These are phyloP conservation scores for Stichopus chloronotus DNA, from an alignment of 35 echinoderm and acorn worm genomes.

Conservation along the genomic window DNA sequence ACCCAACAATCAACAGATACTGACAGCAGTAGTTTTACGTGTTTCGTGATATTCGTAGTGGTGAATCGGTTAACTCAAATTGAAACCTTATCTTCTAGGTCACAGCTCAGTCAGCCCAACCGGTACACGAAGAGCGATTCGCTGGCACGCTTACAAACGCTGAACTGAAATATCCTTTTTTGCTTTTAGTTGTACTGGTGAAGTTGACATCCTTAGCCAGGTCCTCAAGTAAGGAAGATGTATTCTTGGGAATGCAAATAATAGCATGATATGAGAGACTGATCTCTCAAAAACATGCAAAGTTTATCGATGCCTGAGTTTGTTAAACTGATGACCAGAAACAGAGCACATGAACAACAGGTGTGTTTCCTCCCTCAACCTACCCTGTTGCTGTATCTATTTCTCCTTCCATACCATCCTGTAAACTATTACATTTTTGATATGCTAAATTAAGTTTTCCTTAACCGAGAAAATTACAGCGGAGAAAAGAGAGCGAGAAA, in stretches of 20 bases:
- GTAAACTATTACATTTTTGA: too few species aligned
- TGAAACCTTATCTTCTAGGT: neutral
- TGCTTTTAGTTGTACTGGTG: neutral
- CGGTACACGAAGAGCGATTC: conserved; percentile 64
- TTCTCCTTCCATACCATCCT: too few species aligned
- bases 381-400: too few species aligned
- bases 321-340: too few species aligned
- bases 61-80: too few species aligned
- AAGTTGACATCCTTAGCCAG: neutral
- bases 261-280: neutral
- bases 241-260: neutral
- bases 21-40: too few species aligned
- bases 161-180: conserved; percentile 63
- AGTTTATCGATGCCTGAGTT: too few species aligned
- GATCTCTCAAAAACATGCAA: neutral
- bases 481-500: conserved; percentile 37
- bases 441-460: neutral
- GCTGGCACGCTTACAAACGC: conserved; percentile 63
- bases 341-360: too few species aligned
- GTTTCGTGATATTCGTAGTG: too few species aligned
- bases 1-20: too few species aligned
- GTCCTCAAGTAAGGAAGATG: too few species aligned
- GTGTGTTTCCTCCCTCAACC: too few species aligned
- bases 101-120: neutral
- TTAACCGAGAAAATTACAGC: conserved; percentile 30